These are phyloP conservation scores for Aselliscus stoliczkanus DNA, from an alignment of 2,797 vertebrate genomes.

Conservation along the genomic window DNA sequence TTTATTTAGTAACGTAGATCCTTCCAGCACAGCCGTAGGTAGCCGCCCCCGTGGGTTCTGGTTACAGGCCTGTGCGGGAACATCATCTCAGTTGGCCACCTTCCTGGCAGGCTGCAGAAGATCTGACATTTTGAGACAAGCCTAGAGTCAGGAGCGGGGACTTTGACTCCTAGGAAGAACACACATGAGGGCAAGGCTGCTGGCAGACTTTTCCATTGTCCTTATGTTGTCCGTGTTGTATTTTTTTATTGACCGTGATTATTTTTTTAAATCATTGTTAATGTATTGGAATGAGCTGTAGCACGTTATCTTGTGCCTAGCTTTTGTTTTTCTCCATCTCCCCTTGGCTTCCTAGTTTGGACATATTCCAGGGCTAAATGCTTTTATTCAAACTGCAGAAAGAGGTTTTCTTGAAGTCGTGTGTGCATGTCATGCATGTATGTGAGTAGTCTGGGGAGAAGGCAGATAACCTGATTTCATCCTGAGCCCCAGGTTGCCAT, in stretches of 20 bases:
- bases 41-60: not conserved
- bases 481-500: not conserved
- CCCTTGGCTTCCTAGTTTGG: conserved; percentile 56
- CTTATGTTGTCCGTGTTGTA: conserved; percentile 50
- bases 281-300: conserved; percentile 52
- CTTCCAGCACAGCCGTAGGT: not conserved
- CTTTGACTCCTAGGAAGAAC: conserved; percentile 47
- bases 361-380: conserved; percentile 44
- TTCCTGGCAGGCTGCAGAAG: not conserved
- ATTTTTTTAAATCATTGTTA: conserved; percentile 46
- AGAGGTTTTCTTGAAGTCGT: not conserved
- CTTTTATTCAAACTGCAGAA: conserved; percentile 32
- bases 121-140: not conserved
- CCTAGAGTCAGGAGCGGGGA: conserved; percentile 54
- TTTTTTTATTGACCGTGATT: not conserved
- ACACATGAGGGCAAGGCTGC: conserved; percentile 68
- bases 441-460: not conserved
- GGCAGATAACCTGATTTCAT: not conserved
- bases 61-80: conserved; percentile 23
- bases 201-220: conserved; percentile 63
- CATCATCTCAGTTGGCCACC: not conserved
- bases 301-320: not conserved
- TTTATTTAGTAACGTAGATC: conserved; percentile 37
- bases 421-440: not conserved
- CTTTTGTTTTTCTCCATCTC: conserved; percentile 44